Conservation (phyloP, 2,797 vertebrate genomes). For the Alca torda region DNA sequence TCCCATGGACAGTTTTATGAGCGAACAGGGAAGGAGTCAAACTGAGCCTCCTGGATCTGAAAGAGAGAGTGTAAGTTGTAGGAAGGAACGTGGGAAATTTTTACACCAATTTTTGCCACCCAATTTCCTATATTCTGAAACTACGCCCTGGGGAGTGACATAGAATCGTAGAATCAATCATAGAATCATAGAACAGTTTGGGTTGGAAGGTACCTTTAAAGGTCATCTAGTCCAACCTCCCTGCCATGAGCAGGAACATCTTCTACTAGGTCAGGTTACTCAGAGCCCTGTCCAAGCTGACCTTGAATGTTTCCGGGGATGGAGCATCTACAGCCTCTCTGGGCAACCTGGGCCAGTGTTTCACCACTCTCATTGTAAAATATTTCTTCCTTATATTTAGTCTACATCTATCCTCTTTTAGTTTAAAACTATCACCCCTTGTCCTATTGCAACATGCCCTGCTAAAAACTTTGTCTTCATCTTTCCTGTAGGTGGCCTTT, state of each 20-base stretch:
- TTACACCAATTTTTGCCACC: not conserved
- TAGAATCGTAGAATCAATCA: not conserved
- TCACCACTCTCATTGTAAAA: fast-evolving
- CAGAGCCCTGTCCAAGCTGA: fast-evolving
- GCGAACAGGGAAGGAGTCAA: not conserved
- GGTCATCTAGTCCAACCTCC: no score
- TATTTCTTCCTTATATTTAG: not conserved
- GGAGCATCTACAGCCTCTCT: not conserved
- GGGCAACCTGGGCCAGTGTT: not conserved
- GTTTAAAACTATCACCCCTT: not conserved
- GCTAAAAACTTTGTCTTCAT: not conserved
- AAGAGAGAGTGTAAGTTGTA: not conserved
- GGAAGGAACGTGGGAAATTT: not conserved
- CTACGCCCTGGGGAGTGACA: not conserved
- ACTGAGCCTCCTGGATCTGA: not conserved
- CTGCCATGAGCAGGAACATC: not conserved
- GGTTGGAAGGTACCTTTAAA: not conserved
- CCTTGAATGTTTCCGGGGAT: not conserved
- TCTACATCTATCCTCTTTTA: not conserved
- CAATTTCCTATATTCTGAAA: not conserved
- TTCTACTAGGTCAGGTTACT: not conserved
- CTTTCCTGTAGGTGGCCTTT: not conserved
- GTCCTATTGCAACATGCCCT: fast-evolving
- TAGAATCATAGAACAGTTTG: not conserved
- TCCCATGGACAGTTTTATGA: not conserved